Percentiles rank a stretch among this genome's conserved stretches.
phyloP scores from a whole-genome alignment of 2,888 invertebrate species.

The Torymus texanus region DNA sequence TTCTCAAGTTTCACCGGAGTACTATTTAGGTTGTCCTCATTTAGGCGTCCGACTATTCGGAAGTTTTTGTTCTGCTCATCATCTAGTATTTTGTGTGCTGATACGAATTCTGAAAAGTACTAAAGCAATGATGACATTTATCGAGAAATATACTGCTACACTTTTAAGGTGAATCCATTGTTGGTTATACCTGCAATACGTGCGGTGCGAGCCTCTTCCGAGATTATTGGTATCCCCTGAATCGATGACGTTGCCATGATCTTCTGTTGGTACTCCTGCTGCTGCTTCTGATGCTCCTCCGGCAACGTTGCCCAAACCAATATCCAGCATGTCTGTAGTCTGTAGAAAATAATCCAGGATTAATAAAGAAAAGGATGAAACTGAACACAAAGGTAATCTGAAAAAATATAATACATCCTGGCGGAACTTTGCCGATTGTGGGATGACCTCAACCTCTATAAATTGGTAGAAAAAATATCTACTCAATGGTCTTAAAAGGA shows the following conservation, averaged over 20 bases:
- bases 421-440: too few species aligned
- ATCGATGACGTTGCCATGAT: neutral
- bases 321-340: constrained; percentile 27
- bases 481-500: too few species aligned
- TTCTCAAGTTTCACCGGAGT: constrained; percentile 68
- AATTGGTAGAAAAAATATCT: too few species aligned
- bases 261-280: constrained; percentile 5
- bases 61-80: constrained; percentile 64
- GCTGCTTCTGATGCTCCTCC: neutral
- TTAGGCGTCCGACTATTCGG: constrained; percentile 63
- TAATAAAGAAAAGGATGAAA: too few species aligned
- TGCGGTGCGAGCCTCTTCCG: constrained; percentile 42
- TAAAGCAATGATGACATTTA: constrained; percentile 42
- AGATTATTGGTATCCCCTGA: constrained; percentile 31
- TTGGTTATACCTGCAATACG: constrained; percentile 56
- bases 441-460: too few species aligned
- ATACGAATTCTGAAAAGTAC: constrained; percentile 78
- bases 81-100: constrained; percentile 83
- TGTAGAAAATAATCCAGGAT: neutral
- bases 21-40: constrained; percentile 61
- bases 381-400: too few species aligned
- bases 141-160: neutral
- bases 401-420: too few species aligned
- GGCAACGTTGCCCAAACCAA: neutral
- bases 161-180: neutral